phyloP scores from a whole-genome alignment of 2,888 invertebrate genomes.

The Yponomeuta cagnagella region DNA sequence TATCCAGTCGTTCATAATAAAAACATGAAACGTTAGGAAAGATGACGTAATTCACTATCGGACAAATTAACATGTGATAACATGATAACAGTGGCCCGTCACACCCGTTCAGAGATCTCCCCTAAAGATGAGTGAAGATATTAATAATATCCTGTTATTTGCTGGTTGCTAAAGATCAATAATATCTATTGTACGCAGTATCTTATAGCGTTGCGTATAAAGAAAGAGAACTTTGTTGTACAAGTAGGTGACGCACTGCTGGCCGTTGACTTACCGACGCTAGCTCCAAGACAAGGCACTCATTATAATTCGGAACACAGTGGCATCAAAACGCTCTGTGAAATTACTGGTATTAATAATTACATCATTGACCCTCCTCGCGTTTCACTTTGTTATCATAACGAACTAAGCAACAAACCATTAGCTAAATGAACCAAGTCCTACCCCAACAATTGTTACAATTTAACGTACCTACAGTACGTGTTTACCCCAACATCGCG shows the following conservation, averaged over 20 bases:
- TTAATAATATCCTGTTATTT: not conserved
- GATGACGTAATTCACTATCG: not conserved
- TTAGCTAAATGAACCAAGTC: not conserved
- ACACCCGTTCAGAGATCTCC: not conserved
- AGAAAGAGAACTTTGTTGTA: not conserved
- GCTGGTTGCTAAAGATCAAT: not conserved
- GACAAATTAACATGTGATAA: not conserved
- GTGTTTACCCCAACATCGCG: not conserved
- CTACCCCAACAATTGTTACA: not conserved
- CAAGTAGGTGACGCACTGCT: not conserved
- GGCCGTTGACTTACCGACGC: slow-evolving; percentile 17
- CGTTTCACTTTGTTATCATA: not conserved
- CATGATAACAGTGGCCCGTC: not conserved
- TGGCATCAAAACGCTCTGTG: not conserved
- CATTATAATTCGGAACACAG: not conserved
- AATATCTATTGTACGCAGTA: not conserved
- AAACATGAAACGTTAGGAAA: not conserved
- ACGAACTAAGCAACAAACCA: not conserved
- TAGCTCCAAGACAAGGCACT: not conserved
- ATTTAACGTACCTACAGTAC: not conserved
- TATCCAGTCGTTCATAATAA: not conserved
- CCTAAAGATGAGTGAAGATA: not conserved
- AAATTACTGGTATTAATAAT: not conserved
- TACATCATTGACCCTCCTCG: not conserved
- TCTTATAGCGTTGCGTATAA: not conserved